Evolutionary conservation across 1,140 invertebrate genomes (phyloP), one percentile per base, ranked within the genome.

Genomic region (Papilio helenus): DNA sequence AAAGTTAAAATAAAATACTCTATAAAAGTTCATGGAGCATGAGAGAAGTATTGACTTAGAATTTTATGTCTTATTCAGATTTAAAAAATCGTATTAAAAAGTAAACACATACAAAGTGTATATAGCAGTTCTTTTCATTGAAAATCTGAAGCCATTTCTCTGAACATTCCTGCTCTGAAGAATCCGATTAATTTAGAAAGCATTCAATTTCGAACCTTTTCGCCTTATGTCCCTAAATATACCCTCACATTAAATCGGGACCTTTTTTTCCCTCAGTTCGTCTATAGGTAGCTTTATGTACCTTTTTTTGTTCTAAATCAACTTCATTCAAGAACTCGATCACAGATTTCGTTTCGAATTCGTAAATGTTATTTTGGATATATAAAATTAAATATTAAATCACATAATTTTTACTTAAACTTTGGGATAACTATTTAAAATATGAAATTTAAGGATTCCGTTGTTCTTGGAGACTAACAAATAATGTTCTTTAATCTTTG

Each of bases 121-220:
- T 8, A n/a, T 61, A 23, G 9, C 9, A 23, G 58, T 61, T 26
- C 58, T 61, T 26, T 26, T 61, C 23, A 9, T 61, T 26, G 23
- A 61, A 61, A 61, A 61, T 61, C 58, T 61, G 58, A 61, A 61
- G 58, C 58, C 58, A 61, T 61, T 61, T 61, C 58, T 61, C 23
- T 26, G 42, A 44, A 73, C 72, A 73, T 73, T 73, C 72, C 72
- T 73, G 18, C 44, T 73, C 44, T 7, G 72, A 46, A 49, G 72
- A 49, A 73, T 73, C 44, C 72, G 72, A 73, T 73, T 73, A 73
- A 73, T 73, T 73, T 73, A 73, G 72, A 73, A 73, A 73, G 72
- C 72, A 73, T 73, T 49, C 72, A 73, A 73, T 73, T 73, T 73
- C 44, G 72, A 42, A 73, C 72, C 72, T 73, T 73, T 73, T 73